Base-by-base conservation (phyloP, 2,888 invertebrate genomes). In the Drosophila maculinotata region DNA sequence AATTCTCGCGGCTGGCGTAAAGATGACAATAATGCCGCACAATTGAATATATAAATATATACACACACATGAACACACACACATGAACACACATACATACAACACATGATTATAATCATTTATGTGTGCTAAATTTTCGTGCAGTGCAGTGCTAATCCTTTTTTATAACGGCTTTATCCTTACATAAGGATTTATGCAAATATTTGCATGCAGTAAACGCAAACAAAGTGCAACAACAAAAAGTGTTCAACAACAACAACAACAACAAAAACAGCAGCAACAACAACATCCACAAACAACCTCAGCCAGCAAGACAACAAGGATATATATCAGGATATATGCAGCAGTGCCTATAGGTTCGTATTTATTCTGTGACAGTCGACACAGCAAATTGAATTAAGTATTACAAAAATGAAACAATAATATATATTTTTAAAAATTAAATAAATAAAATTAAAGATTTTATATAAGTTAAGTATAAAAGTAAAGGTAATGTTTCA, bases 241-340 rank as follows among this genome's bases (percentile, higher is more conserved):
- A 62, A 67, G 80, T 77, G 80, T 83, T 71, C 76, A 74, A 47
- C 65, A 69, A 63, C 56, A 75, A 51, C 33, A 58, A 44, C 42
- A 44, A 56, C 45, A 68, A 41, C 54, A 58, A 9, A n/a, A 69
- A 63, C 56, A 75, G 48, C 33, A 58, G 39, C 42, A 44, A 56
- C 45, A 68, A 41, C 54, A 58, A 9, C 33, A 47, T 36, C 57
- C 54, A 30, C 36, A 59, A 45, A 35, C 48, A 49, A 26, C 48
- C 31, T 36, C 62, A 56, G 26, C 67, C 26, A 42, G 8, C 31
- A 58, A 30, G 15, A 52, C 17, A 45, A 57, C n/a, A 48, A 60
- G 72, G 63, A 72, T 60, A 36, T 38, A 36, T 20, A 25, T 47
- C 12, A 14, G 51, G 44, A 25, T 30, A 33, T 23, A 44, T 54